These are phyloP conservation scores for Desoria tigrina DNA, from an alignment of 2,888 invertebrate species.

Conservation along the genomic window DNA sequence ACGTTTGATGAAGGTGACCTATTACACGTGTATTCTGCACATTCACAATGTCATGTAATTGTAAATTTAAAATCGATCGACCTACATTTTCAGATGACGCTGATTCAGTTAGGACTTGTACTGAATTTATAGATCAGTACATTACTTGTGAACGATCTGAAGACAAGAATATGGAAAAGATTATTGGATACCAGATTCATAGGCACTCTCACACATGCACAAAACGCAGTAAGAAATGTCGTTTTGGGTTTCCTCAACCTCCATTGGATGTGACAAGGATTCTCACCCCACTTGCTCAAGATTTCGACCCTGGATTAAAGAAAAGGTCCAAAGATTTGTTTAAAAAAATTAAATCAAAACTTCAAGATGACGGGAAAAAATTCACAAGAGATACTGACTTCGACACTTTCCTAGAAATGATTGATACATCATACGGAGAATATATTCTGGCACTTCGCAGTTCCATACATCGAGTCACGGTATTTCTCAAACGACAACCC, in stretches of 20 bases:
- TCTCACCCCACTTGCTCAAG: constrained; percentile 1
- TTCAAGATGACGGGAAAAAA: neutral
- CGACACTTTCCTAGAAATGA: neutral
- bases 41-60: too few species aligned
- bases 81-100: too few species aligned
- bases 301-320: neutral
- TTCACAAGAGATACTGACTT: neutral
- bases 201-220: constrained; percentile 28
- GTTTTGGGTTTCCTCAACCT: constrained; percentile 21
- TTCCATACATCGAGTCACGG: constrained; percentile 18
- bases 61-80: too few species aligned
- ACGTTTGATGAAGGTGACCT: neutral
- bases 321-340: neutral
- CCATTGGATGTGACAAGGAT: constrained; percentile 14
- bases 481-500: constrained; percentile 49
- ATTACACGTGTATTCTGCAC: too few species aligned
- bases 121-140: constrained; percentile 30
- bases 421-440: neutral
- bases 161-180: constrained; percentile 1
- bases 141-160: constrained; percentile 24
- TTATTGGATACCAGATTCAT: constrained; percentile 29
- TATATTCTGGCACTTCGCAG: neutral
- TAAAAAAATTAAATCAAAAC: neutral
- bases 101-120: neutral
- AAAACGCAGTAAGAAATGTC: constrained; percentile 1